Base-by-base conservation (phyloP, 2,797 vertebrate species). In the Thamnophis elegans region DNA sequence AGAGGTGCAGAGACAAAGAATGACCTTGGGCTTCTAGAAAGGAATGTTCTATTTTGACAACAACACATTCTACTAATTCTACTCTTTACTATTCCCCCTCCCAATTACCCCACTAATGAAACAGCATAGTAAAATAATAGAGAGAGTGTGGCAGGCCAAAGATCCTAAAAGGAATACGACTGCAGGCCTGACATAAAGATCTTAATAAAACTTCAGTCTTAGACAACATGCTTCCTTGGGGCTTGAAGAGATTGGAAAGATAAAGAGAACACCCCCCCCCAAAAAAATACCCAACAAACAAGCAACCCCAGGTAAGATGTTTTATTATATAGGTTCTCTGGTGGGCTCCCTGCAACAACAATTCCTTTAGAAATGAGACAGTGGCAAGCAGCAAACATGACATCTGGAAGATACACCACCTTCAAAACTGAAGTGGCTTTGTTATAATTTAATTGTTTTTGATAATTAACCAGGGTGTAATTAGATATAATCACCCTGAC, bases 401-500 rank as follows among this genome's bases (percentile, higher is more conserved):
- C 97, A 97, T 97, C 97, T 97, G 97, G 96, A 95, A 97, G 95
- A 96, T 95, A 96, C 92, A 96, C 94, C 94, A 96, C 94, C 94
- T 93, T 96, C 90, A 94, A 87, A 68, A 95, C 93, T 73, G 96
- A 93, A 95, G 94, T 85, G 91, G 94, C 90, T 95, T 94, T 95
- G 92, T 95, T 95, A 95, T 96, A 97, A 97, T 96, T 82, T 97
- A 97, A 97, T 97, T 94, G 96, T 96, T 96, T 97, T 95, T 95
- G 94, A 97, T 97, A 97, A 97, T 97, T 97, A 97, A 97, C 96
- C 91, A 96, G 97, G 95, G 94, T 97, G 97, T 97, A 97, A 98
- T 98, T 97, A 98, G 97, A 97, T 97, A 97, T 97, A 97, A 97
- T 97, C 96, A 96, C 94, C 95, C 95, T 94, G 96, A 97, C 97